Conservation (phyloP, 2,113 vertebrate genomes). For the Phoenicopterus ruber region DNA sequence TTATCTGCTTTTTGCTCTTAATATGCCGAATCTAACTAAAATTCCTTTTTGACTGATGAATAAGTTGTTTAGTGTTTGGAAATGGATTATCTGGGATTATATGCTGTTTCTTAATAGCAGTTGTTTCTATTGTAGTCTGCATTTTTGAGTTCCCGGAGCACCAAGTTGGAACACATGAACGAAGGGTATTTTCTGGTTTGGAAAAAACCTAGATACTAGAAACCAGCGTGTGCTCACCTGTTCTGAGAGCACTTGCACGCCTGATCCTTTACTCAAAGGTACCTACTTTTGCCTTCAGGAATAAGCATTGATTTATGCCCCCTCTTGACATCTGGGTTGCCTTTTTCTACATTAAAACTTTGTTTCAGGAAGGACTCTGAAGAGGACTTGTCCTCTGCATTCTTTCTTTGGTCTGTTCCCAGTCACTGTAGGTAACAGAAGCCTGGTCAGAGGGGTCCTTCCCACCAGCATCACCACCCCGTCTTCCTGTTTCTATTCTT, state of each 20-base stretch:
- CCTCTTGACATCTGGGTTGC: neutral
- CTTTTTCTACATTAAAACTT: neutral
- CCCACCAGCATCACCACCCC: fast-evolving
- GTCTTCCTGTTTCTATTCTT: neutral
- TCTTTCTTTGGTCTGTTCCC: neutral
- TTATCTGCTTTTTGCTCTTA: neutral
- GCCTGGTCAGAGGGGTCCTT: neutral
- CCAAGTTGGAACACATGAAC: neutral
- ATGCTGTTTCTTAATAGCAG: neutral
- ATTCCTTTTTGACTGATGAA: neutral
- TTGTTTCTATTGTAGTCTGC: neutral
- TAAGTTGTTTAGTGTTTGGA: neutral
- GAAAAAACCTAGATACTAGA: neutral
- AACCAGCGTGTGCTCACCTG: neutral
- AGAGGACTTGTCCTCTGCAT: neutral
- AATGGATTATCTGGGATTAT: neutral
- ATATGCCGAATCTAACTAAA: neutral
- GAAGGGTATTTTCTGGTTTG: neutral
- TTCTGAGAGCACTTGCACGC: neutral
- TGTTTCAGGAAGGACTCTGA: neutral
- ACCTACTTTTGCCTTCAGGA: neutral
- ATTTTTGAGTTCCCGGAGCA: neutral
- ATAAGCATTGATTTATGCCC: neutral
- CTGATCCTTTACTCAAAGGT: neutral
- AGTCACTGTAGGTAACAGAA: neutral